Evolutionary conservation across 2,888 invertebrate genomes (phyloP), one percentile per base, ranked within the genome.

Genomic region (Tholera decimalis): DNA sequence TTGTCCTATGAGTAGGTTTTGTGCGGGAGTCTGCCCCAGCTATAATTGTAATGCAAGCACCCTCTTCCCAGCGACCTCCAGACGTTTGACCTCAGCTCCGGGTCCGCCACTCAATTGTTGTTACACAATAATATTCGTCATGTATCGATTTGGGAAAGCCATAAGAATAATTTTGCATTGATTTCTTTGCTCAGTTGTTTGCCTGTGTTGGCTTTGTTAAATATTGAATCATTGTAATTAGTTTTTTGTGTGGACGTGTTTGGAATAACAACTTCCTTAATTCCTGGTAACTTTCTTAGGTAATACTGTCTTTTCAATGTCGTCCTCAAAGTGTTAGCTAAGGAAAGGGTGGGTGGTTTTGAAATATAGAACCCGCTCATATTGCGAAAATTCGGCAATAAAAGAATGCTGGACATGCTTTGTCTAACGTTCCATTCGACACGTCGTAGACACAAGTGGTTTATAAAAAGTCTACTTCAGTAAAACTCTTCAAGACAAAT

Each of bases 21-120:
- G 64, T 73, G 68, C 57, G 58, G 53, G 49, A 67, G 33, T 39
- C n/a, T 58, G 63, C 28, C 53, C 18, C 24, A 33, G 44, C 68
- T 59, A 44, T 77, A 64, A 70, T 61, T 57, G 59, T 66, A 59
- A 68, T 77, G 58, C 69, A 67, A 77, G 60, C 79, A 76, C 83
- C 84, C 80, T 86, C 83, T 87, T 85, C 85, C 86, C 74, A 62
- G 70, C 86, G 93, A 91, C 94, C 94, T 94, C 94, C 83, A 94
- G 94, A 94, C 94, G 76, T 81, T 86, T 80, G 89, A 91, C 92
- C 91, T 90, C 80, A 78, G 80, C 80, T 77, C 67, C 77, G 76
- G 71, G 50, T 71, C 51, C 57, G 73, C 37, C 73, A 53, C 33
- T 69, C 65, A 64, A 79, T 77, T 79, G 72, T 68, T 73, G 55